A percentile compares a stretch with the other conserved stretches of the same genome.
phyloP scores from a whole-genome alignment of 2,888 invertebrate species.

The Cynaeus angustus region DNA sequence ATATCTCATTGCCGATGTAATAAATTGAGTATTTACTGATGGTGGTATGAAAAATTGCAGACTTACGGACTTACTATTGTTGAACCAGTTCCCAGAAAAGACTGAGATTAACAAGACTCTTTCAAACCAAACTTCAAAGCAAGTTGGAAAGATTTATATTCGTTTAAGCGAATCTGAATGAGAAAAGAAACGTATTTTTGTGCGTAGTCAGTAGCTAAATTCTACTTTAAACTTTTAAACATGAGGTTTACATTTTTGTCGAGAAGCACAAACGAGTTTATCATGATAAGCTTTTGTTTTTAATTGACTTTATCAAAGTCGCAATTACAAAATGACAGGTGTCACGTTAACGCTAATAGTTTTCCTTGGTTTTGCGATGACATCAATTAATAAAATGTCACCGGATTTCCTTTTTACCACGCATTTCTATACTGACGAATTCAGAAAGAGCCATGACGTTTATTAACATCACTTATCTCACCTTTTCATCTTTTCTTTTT shows the following conservation, averaged over 20 bases:
- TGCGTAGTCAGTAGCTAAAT: background rate
- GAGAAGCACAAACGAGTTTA: background rate
- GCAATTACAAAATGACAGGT: too few relatives aligned
- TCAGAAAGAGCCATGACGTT: constrained; percentile 21
- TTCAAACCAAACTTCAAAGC: too few relatives aligned
- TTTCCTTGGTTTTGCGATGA: too few relatives aligned
- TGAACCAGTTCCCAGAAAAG: constrained; percentile 1
- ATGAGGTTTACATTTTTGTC: background rate
- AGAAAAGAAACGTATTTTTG: background rate
- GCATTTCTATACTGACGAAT: constrained; percentile 14
- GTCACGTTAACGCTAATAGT: too few relatives aligned
- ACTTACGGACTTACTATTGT: background rate
- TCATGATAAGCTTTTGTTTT: background rate
- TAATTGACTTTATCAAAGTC: too few relatives aligned
- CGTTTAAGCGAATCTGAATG: constrained; percentile 1
- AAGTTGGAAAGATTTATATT: background rate
- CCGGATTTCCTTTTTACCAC: constrained; percentile 1
- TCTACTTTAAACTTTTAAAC: too few relatives aligned
- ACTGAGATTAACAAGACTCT: background rate
- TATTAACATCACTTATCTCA: constrained; percentile 31
- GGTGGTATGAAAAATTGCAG: background rate
- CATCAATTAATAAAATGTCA: background rate
- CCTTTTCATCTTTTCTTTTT: constrained; percentile 20
- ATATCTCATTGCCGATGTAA: background rate
- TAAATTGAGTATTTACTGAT: constrained; percentile 9